Base-by-base conservation (phyloP, 2,888 invertebrate genomes). In the Troides oblongomaculatus region DNA sequence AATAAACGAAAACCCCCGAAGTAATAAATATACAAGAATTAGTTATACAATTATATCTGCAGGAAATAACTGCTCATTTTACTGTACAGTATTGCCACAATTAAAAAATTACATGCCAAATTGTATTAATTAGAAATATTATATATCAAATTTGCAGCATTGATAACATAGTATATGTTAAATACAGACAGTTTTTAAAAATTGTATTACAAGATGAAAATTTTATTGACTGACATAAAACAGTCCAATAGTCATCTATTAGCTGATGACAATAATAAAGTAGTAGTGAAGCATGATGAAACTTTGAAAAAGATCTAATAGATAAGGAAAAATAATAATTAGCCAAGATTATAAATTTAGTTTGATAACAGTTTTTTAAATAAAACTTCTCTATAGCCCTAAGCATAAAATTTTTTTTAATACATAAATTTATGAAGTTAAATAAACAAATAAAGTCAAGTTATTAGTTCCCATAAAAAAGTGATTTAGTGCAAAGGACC, bases 1-100 rank as follows among this genome's bases (percentile, higher is more conserved):
- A 81, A 77, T 77, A 58, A n/a, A 69, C 53, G 62, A 36, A 17
- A 14, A 43, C 69, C 79, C 79, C 84, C 78, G 79, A 86, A 87
- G 86, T 86, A 87, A 87, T 86, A 87, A 86, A 87, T 87, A 87
- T 87, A 87, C 83, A 86, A 79, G 83, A 84, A 25, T 43, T 62
- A 83, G 83, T 83, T 85, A 83, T 84, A 84, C 83, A 81, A 81
- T 83, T 81, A 78, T 79, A 46, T 84, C 83, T 78, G 78, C 78
- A 79, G 79, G 77, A 83, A 83, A 84, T 81, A 85, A 84, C 81
- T 76, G 76, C 75, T 78, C 79, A 79, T 77, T 78, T 75, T 80
- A 77, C 78, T 77, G 78, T 82, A 75, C 70, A 73, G 75, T 78
- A 75, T 77, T 75, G 72, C 75, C 12, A 75, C 78, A 79, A 77